Evolutionary conservation across 2,113 vertebrate genomes (phyloP), one percentile per base, ranked within the genome.

Genomic region (Laterallus jamaicensis): DNA sequence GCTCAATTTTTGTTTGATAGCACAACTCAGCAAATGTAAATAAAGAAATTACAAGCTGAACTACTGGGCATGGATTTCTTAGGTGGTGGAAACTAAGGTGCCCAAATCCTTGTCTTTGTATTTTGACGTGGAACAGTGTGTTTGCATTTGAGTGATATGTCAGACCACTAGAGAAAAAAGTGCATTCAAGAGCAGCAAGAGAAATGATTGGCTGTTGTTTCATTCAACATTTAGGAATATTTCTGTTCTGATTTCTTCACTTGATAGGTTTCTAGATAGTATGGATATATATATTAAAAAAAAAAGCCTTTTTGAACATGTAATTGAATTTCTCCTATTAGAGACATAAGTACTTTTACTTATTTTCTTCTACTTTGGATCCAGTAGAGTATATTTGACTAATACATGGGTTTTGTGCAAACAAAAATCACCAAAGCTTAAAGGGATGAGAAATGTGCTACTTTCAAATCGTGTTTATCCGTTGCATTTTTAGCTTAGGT

Each of bases 401-500:
- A 49, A 42, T 70, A 19, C 3, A 2, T 88, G 6, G 44, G 16
- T 88, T 64, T 81, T 83, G 40, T 56, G 37, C 37, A 74, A 73
- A 75, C 2, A 3, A 12, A 47, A 42, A 81, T 74, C 35, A 50
- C 0, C 0, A 71, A 81, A 67, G 20, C 56, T 56, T 49, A 47
- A 31, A 88, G 60, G 25, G 59, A 82, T 67, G 79, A 74, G 81
- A 79, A 95, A 88, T 60, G 21, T 77, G 42, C 49, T 92, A 19
- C 88, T 64, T 84, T 95, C 73, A 84, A 79, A 74, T 58, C 94
- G 59, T 40, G 22, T 88, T 90, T 92, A 81, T 93, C 76, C 67
- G 15, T 90, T 88, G 64, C 68, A 19, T 70, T 94, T 94, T 82
- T 86, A 74, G 56, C 80, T 67, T 31, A 67, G 44, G 32, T 55